These are phyloP conservation scores for Xestoiulus laeticollis DNA, from an alignment of 2,888 invertebrate genomes.

Conservation along the genomic window DNA sequence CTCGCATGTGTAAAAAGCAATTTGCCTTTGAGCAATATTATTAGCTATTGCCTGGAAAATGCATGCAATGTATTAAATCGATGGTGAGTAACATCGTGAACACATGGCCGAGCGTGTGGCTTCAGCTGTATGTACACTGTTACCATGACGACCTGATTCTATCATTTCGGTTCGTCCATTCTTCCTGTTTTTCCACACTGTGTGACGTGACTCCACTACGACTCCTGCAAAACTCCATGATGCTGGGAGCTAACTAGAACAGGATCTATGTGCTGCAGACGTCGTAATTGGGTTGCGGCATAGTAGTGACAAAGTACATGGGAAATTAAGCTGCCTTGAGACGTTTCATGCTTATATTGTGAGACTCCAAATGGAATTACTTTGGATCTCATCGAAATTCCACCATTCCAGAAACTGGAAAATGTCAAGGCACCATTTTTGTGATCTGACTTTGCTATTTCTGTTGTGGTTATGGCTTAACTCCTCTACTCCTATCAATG, in stretches of 20 bases:
- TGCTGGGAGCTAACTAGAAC: neutral
- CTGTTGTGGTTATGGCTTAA: conserved; percentile 45
- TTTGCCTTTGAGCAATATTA: neutral
- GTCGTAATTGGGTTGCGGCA: conserved; percentile 15
- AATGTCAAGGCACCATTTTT: conserved; percentile 39
- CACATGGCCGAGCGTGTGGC: conserved; percentile 10
- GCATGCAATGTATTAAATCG: conserved; percentile 10
- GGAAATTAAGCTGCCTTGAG: neutral
- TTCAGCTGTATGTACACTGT: conserved; percentile 41
- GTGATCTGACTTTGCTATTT: conserved; percentile 44
- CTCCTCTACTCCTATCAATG: conserved; percentile 38
- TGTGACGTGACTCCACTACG: conserved; percentile 27
- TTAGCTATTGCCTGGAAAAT: neutral
- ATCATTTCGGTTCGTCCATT: conserved; percentile 23
- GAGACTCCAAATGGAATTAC: neutral
- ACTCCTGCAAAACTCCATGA: conserved; percentile 20
- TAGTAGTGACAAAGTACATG: neutral
- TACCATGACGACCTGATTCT: conserved; percentile 17
- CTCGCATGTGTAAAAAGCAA: neutral
- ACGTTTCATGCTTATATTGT: neutral
- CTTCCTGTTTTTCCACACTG: neutral
- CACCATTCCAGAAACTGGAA: neutral
- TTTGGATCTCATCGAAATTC: neutral
- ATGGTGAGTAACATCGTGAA: neutral
- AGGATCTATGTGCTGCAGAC: conserved; percentile 30